phyloP scores from a whole-genome alignment of 2,888 invertebrate species.

The Dioctria rufipes region DNA sequence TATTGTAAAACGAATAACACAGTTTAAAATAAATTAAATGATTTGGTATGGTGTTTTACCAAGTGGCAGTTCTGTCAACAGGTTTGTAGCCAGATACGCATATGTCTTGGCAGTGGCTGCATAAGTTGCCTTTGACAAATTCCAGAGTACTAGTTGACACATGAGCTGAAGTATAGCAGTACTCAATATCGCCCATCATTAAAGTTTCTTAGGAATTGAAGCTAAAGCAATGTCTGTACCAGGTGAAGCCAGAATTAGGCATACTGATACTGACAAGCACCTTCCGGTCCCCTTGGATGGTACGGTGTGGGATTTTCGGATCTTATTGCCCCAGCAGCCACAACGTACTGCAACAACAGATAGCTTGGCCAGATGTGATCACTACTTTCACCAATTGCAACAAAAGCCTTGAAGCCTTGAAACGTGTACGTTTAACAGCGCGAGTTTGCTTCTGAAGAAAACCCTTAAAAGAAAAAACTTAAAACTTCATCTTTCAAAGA shows the following conservation, averaged over 20 bases:
- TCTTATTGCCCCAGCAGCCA: no score
- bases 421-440: conserved; percentile 98
- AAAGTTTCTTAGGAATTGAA: conserved; percentile 99
- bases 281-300: conserved; percentile 98
- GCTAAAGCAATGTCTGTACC: conserved; percentile 99
- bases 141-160: conserved; percentile 99
- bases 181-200: conserved; percentile 99
- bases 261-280: conserved; percentile 98
- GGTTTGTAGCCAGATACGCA: conserved; percentile 97
- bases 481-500: conserved; percentile 95
- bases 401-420: conserved; percentile 81
- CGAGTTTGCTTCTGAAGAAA: conserved; percentile 99
- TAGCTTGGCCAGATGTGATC: conserved; percentile 98
- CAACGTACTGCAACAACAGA: no score
- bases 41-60: conserved; percentile 93
- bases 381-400: conserved; percentile 98
- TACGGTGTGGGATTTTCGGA: conserved; percentile 98
- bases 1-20: not conserved
- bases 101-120: conserved; percentile 99
- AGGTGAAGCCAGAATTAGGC: conserved; percentile 98
- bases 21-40: not conserved
- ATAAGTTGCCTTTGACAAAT: conserved; percentile 99
- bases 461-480: conserved; percentile 89
- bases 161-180: conserved; percentile 98
- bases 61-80: conserved; percentile 97